Percentiles rank a stretch among this genome's conserved stretches.
Evolutionary conservation across 2,113 vertebrate species (phyloP).

Genomic region (Hiodon tergisus): DNA sequence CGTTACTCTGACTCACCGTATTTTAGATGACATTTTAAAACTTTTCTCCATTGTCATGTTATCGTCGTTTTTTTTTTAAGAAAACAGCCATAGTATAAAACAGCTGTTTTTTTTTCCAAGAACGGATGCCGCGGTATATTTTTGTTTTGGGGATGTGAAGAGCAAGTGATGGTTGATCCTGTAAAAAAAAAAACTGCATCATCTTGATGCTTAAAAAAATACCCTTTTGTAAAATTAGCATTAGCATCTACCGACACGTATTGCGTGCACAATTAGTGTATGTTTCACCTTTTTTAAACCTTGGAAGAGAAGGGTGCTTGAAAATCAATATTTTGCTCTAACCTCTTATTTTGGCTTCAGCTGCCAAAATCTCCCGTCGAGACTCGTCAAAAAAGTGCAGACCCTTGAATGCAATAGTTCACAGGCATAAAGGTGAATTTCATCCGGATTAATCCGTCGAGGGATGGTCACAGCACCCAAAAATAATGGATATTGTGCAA

Average conservation of each 20-base stretch:
- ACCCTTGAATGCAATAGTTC: conserved; percentile 58
- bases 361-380: conserved; percentile 40
- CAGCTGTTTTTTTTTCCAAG: conserved; percentile 44
- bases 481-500: conserved; percentile 45
- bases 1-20: conserved; percentile 53
- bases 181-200: conserved; percentile 54
- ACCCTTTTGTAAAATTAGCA: conserved; percentile 17
- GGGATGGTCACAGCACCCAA: conserved; percentile 41
- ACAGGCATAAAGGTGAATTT: conserved; percentile 48
- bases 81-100: conserved; percentile 36
- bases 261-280: neutral
- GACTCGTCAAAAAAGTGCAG: conserved; percentile 55
- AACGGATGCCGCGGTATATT: conserved; percentile 59
- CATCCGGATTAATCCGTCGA: conserved; percentile 45
- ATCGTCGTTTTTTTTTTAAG: conserved; percentile 14
- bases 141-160: conserved; percentile 43
- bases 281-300: neutral
- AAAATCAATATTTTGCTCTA: conserved; percentile 3
- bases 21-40: conserved; percentile 50
- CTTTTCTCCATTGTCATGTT: conserved; percentile 49
- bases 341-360: conserved; percentile 13
- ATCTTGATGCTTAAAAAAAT: conserved; percentile 24
- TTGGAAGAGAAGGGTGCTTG: neutral
- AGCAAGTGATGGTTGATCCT: conserved; percentile 63
- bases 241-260: neutral